phyloP scores from a whole-genome alignment of 2,113 vertebrate genomes.

The Pitta sordida region DNA sequence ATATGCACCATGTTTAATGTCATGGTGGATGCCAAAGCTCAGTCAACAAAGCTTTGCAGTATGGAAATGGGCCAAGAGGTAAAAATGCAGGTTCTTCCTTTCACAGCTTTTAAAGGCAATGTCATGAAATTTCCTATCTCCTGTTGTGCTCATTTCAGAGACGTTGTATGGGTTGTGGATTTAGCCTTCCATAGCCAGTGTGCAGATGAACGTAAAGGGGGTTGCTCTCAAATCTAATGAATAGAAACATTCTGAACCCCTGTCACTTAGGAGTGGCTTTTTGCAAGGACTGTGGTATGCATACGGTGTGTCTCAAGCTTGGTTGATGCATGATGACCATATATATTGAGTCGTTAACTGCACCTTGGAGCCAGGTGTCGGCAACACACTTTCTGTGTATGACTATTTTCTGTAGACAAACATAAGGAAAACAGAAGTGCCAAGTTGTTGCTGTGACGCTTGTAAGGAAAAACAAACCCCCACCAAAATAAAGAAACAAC shows the following conservation, averaged over 20 bases:
- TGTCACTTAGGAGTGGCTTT: constrained; percentile 52
- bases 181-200: constrained; percentile 21
- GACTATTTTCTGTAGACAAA: constrained; percentile 29
- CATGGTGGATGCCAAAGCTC: constrained; percentile 98
- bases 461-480: not conserved
- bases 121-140: constrained; percentile 57
- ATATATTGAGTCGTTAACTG: constrained; percentile 54
- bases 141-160: constrained; percentile 60
- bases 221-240: constrained; percentile 50
- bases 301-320: constrained; percentile 51
- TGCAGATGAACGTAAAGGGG: constrained; percentile 52
- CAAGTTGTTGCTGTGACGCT: not conserved
- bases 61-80: constrained; percentile 99
- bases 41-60: constrained; percentile 96
- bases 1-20: constrained; percentile 99
- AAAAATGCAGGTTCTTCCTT: constrained; percentile 64
- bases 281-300: constrained; percentile 28
- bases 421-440: constrained; percentile 21
- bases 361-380: constrained; percentile 39
- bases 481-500: not conserved
- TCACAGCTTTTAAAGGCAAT: constrained; percentile 51
- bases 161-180: constrained; percentile 44
- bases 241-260: constrained; percentile 20
- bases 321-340: constrained; percentile 26
- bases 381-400: not conserved